Percentiles rank a stretch among this genome's conserved stretches.
Evolutionary conservation across 2,113 vertebrate genomes (phyloP).

Genomic region (Paracyprichromis sp.): DNA sequence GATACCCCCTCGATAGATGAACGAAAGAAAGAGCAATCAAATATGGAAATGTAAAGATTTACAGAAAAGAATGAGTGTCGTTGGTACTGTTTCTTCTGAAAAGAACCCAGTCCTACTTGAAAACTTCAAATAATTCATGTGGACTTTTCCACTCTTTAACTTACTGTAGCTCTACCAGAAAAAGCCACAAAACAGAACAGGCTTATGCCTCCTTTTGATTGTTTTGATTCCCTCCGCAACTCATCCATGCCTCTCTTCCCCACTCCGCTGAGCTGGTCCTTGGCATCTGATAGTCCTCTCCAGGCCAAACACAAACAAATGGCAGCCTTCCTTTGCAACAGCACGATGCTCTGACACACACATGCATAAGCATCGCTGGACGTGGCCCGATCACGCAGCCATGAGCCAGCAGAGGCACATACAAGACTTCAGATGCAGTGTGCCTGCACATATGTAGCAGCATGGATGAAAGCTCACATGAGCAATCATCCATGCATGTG

Average conservation of each 20-base stretch:
- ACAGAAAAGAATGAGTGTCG: not conserved
- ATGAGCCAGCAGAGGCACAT: not conserved
- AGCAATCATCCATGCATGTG: conserved; percentile 17
- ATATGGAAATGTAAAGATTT: not conserved
- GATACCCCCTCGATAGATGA: not conserved
- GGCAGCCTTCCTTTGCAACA: conserved; percentile 35
- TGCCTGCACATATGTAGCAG: conserved; percentile 12
- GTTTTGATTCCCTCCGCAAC: not conserved
- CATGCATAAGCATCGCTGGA: conserved; percentile 9
- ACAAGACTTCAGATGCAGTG: not conserved
- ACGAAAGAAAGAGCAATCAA: not conserved
- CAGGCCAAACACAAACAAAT: conserved; percentile 55
- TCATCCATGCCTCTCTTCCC: not conserved
- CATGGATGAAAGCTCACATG: conserved; percentile 1
- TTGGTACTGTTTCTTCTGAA: not conserved
- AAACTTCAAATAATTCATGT: not conserved
- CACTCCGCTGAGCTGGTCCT: conserved; percentile 17
- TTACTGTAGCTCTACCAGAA: not conserved
- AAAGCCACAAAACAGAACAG: not conserved
- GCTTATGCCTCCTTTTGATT: not conserved
- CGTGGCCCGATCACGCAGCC: not conserved
- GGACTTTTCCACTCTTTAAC: not conserved
- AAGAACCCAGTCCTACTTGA: not conserved
- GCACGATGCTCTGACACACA: conserved; percentile 31
- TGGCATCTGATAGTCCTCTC: conserved; percentile 34